phyloP scores from a whole-genome alignment of 2,888 invertebrate genomes.

The Odontocolon sp. region DNA sequence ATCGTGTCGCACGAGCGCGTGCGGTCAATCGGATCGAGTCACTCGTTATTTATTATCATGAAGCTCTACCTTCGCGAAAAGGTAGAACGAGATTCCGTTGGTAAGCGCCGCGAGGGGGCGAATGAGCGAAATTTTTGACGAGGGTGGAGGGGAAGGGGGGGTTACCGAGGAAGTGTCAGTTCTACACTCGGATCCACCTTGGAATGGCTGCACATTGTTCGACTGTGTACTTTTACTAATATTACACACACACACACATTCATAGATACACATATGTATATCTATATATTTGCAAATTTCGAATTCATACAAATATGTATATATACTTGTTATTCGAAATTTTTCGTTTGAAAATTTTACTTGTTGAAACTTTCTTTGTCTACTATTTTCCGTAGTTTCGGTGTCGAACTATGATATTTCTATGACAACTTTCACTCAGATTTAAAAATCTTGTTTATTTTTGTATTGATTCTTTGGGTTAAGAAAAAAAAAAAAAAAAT shows the following conservation, averaged over 20 bases:
- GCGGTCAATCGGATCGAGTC: background rate
- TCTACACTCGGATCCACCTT: conserved; percentile 63
- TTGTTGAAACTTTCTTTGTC: too few species aligned
- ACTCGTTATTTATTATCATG: conserved; percentile 11
- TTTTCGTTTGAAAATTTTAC: too few species aligned
- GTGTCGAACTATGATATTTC: too few species aligned
- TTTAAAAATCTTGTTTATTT: too few species aligned
- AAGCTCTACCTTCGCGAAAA: conserved; percentile 43
- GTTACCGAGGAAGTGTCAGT: conserved; percentile 71
- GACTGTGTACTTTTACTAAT: conserved; percentile 40
- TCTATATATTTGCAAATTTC: too few species aligned
- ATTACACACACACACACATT: background rate
- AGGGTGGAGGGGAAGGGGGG: conserved; percentile 50
- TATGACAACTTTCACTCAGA: too few species aligned
- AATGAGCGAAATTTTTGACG: background rate
- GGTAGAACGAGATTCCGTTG: conserved; percentile 52
- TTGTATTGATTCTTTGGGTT: too few species aligned
- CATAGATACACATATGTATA: too few species aligned
- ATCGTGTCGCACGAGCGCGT: conserved; percentile 9
- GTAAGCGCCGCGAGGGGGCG: conserved; percentile 34
- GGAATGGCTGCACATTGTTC: conserved; percentile 73
- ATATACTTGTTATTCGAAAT: too few species aligned
- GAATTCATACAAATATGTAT: too few species aligned
- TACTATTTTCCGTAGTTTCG: too few species aligned
- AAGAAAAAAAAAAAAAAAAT: too few species aligned